A percentile compares a stretch with the other conserved stretches of the same genome.
Conservation (phyloP, 2,113 vertebrate genomes). For the Hystrix cristata region DNA sequence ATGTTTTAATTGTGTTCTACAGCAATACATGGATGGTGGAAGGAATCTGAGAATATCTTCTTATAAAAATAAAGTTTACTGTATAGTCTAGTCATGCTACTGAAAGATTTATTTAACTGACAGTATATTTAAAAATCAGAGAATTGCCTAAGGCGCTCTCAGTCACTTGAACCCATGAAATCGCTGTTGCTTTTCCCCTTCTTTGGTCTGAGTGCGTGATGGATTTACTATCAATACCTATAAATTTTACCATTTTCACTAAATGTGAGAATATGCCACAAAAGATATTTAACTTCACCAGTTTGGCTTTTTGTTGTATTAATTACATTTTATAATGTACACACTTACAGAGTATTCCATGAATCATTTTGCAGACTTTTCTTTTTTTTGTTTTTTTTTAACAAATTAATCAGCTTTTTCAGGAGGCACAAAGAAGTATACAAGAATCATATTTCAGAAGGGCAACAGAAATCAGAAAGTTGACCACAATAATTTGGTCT, state of each 20-base stretch:
- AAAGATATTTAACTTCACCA: neutral
- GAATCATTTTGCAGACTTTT: neutral
- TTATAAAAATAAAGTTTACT: conserved; percentile 61
- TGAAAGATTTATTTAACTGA: conserved; percentile 79
- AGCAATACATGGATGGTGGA: neutral
- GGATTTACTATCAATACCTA: neutral
- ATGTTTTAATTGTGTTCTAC: neutral
- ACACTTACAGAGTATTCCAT: neutral
- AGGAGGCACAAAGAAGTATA: neutral
- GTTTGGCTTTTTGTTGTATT: conserved; percentile 1
- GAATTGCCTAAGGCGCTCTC: conserved; percentile 76
- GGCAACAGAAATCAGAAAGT: neutral
- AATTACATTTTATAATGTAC: neutral
- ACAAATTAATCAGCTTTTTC: conserved; percentile 20
- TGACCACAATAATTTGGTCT: neutral
- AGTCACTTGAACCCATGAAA: conserved; percentile 72
- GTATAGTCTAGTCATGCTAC: conserved; percentile 41
- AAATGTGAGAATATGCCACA: conserved; percentile 17
- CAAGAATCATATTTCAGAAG: conserved; percentile 21
- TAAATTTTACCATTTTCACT: conserved; percentile 64
- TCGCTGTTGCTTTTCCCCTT: conserved; percentile 41
- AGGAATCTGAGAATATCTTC: neutral
- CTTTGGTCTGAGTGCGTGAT: conserved; percentile 29
- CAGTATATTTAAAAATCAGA: conserved; percentile 80
- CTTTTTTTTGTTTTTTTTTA: neutral